Evolutionary conservation across 2,888 invertebrate genomes (phyloP).

Genomic region (Epirrita christyi): DNA sequence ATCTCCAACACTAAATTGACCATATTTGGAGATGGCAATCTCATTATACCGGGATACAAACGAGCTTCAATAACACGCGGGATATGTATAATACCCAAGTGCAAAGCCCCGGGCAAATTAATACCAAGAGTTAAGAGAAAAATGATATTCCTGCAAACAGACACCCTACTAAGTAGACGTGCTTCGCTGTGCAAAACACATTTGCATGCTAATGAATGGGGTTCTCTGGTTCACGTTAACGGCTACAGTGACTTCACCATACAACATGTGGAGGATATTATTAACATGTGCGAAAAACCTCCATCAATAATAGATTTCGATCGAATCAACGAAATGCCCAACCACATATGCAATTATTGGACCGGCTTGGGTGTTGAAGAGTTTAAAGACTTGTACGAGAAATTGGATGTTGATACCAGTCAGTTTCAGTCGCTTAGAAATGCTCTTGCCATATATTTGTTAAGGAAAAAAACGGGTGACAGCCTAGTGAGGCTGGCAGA

Average conservation of each 20-base stretch:
- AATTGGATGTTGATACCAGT: constrained; percentile 7
- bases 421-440: constrained; percentile 6
- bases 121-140: background rate
- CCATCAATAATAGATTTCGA: constrained; percentile 8
- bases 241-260: background rate
- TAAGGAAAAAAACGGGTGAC: constrained; percentile 13
- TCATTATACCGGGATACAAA: background rate
- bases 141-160: background rate
- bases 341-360: constrained; percentile 13
- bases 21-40: background rate
- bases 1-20: too few species aligned
- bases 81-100: constrained; percentile 4
- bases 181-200: background rate
- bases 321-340: constrained; percentile 8
- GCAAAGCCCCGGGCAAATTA: background rate
- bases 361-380: constrained; percentile 2
- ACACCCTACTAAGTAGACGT: background rate
- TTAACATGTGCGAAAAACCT: constrained; percentile 1
- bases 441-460: constrained; percentile 9
- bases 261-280: background rate
- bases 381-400: constrained; percentile 9
- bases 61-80: background rate
- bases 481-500: constrained; percentile 6
- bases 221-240: background rate
- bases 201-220: background rate